These are phyloP conservation scores for Orchestes rusci DNA, from an alignment of 2,888 invertebrate species.

Conservation along the genomic window DNA sequence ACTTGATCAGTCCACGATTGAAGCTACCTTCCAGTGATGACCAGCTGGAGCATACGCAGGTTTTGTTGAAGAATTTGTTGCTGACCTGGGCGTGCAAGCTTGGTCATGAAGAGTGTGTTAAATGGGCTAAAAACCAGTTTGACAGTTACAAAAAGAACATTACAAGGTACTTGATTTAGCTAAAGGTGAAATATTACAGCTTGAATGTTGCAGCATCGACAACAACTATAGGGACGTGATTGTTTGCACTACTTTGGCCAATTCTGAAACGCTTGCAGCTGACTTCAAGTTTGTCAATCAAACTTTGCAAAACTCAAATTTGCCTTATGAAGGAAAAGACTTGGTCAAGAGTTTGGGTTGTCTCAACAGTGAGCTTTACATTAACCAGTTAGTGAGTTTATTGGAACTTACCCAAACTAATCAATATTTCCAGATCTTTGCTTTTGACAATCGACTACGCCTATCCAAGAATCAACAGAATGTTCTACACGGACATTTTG, in stretches of 20 bases:
- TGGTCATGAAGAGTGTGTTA: slow-evolving; percentile 51
- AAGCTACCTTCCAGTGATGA: neutral
- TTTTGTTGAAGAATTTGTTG: slow-evolving; percentile 52
- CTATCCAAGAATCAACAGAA: too few species aligned
- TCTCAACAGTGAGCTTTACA: neutral
- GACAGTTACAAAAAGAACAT: slow-evolving; percentile 31
- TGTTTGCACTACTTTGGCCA: slow-evolving; percentile 26
- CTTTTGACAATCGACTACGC: too few species aligned
- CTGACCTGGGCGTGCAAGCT: slow-evolving; percentile 57
- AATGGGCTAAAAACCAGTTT: slow-evolving; percentile 43
- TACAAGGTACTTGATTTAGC: too few species aligned
- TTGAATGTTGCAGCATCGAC: slow-evolving; percentile 23
- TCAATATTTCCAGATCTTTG: too few species aligned
- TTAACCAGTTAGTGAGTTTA: slow-evolving; percentile 7
- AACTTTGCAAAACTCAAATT: slow-evolving; percentile 16
- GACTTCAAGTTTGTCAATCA: slow-evolving; percentile 25
- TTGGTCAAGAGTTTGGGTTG: slow-evolving; percentile 4
- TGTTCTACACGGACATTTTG: neutral
- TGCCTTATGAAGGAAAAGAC: slow-evolving; percentile 43
- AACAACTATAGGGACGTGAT: slow-evolving; percentile 22
- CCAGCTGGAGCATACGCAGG: slow-evolving; percentile 43
- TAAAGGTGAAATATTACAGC: too few species aligned
- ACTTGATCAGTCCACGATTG: neutral
- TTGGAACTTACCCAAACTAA: too few species aligned
- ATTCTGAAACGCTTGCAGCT: slow-evolving; percentile 8